Percentiles rank a stretch among this genome's conserved stretches.
phyloP scores from a whole-genome alignment of 1,140 invertebrate species.

The Harpegnathos saltator region DNA sequence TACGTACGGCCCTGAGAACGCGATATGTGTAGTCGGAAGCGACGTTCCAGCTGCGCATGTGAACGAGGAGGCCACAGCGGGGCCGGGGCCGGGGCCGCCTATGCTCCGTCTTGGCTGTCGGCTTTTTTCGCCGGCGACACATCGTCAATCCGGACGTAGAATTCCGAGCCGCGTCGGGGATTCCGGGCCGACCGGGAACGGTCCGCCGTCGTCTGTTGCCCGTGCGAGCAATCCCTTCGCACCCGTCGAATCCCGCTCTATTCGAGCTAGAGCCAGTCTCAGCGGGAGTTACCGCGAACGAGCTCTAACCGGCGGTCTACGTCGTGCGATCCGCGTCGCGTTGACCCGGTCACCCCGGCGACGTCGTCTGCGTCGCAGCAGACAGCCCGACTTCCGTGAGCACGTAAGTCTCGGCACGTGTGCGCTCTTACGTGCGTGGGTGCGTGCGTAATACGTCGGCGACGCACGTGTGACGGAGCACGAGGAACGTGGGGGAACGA shows the following conservation, averaged over 20 bases:
- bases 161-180: slow-evolving; percentile 7
- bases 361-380: background rate
- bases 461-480: slow-evolving; percentile 33
- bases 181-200: slow-evolving; percentile 6
- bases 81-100: slow-evolving; percentile 65
- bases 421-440: background rate
- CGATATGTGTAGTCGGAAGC: slow-evolving; percentile 56
- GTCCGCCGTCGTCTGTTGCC: background rate
- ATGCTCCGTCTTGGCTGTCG: slow-evolving; percentile 51
- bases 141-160: slow-evolving; percentile 1
- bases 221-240: too few species aligned
- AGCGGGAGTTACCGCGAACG: background rate
- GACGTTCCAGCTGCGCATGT: slow-evolving; percentile 71
- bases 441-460: background rate
- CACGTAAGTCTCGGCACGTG: background rate
- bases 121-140: background rate
- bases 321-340: background rate
- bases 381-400: background rate
- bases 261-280: too few species aligned
- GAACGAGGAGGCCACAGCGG: slow-evolving; percentile 67
- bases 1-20: slow-evolving; percentile 64
- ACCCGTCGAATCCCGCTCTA: background rate
- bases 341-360: background rate
- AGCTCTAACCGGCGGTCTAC: slow-evolving; percentile 1
- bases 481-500: background rate